Evolutionary conservation across 2,888 invertebrate species (phyloP).

Genomic region (Cryptophagus acutangulus): DNA sequence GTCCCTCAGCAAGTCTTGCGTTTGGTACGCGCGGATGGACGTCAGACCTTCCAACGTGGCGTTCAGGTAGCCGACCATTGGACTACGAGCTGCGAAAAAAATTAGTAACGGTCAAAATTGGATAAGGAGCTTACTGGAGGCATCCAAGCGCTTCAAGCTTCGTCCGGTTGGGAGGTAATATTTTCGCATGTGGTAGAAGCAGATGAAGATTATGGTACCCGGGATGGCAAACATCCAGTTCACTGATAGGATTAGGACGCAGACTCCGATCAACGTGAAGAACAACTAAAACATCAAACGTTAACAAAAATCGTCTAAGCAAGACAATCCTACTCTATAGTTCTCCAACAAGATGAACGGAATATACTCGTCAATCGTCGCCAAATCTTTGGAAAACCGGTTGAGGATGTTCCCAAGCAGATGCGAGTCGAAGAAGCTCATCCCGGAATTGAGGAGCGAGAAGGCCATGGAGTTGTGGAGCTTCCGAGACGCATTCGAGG

Average conservation of each 20-base stretch:
- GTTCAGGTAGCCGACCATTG: constrained; percentile 43
- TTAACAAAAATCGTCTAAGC: neutral
- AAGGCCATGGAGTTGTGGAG: constrained; percentile 60
- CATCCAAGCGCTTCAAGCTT: constrained; percentile 68
- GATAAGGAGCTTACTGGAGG: constrained; percentile 56
- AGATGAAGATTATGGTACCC: constrained; percentile 58
- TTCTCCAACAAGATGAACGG: constrained; percentile 29
- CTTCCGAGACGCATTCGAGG: constrained; percentile 30
- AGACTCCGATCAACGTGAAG: constrained; percentile 62
- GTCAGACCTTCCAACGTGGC: constrained; percentile 43
- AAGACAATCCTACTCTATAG: constrained; percentile 24
- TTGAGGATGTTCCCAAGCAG: constrained; percentile 47
- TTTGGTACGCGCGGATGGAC: constrained; percentile 40
- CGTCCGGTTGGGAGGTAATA: constrained; percentile 71
- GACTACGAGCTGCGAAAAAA: constrained; percentile 39
- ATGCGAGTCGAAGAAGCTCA: constrained; percentile 42
- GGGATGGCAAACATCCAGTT: constrained; percentile 65
- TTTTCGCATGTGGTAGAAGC: constrained; percentile 61
- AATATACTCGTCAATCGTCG: constrained; percentile 55
- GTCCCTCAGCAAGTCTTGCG: constrained; percentile 35
- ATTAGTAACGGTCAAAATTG: neutral
- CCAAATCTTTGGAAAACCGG: constrained; percentile 66
- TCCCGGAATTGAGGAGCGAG: constrained; percentile 52
- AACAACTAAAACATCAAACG: constrained; percentile 47
- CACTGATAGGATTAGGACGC: constrained; percentile 65